Conservation (phyloP, 1,140 invertebrate species). For the Meteorus sp. region DNA sequence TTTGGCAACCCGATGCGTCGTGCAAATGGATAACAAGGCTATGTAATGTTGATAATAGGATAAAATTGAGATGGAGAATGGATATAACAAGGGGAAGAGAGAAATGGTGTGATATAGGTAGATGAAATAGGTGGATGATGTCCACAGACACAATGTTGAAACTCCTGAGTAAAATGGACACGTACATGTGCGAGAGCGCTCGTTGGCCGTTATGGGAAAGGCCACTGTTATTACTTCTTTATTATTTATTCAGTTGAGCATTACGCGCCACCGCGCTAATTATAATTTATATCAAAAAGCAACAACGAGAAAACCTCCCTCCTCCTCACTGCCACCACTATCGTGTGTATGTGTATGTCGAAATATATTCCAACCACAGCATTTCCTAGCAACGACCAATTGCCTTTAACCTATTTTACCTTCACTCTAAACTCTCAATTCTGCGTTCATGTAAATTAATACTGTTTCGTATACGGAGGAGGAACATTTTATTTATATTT, state of each 20-base stretch:
- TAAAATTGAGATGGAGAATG: too few relatives aligned
- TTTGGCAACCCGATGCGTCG: too few relatives aligned
- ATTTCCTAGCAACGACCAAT: slow-evolving; percentile 10
- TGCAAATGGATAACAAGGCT: too few relatives aligned
- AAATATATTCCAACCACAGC: neutral
- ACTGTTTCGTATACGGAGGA: neutral
- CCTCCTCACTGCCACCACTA: too few relatives aligned
- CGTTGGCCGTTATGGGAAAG: too few relatives aligned
- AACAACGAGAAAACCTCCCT: too few relatives aligned
- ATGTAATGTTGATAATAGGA: too few relatives aligned
- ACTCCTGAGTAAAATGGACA: slow-evolving; percentile 2
- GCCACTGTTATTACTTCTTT: slow-evolving; percentile 4
- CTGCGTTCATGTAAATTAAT: slow-evolving; percentile 4
- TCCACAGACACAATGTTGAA: neutral
- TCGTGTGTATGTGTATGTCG: neutral
- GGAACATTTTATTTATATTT: neutral
- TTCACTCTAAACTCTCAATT: too few relatives aligned
- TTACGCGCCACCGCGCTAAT: slow-evolving; percentile 12
- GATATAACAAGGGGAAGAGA: too few relatives aligned
- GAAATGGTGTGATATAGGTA: too few relatives aligned
- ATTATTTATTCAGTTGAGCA: slow-evolving; percentile 12
- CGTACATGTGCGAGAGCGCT: neutral
- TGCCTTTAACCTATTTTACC: neutral
- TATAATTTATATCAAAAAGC: slow-evolving; percentile 17
- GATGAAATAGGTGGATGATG: neutral